A percentile compares a stretch with the other conserved stretches of the same genome.
These are phyloP conservation scores for Seladonia tumulorum DNA, from an alignment of 2,888 invertebrate genomes.

Conservation along the genomic window DNA sequence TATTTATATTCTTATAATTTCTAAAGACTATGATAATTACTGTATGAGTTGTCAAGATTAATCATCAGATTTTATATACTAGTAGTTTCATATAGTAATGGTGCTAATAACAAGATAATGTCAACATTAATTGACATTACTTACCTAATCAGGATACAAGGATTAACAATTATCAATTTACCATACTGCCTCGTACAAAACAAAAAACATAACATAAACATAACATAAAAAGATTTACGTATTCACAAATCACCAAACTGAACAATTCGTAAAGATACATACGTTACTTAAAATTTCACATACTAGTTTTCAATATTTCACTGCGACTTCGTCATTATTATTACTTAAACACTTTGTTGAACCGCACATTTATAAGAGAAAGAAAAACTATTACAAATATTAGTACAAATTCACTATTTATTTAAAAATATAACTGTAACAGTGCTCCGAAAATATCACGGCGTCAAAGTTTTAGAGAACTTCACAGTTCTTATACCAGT, in stretches of 20 bases:
- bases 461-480: conserved; percentile 4
- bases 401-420: background rate
- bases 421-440: background rate
- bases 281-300: background rate
- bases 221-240: background rate
- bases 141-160: background rate
- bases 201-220: background rate
- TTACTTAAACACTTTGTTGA: background rate
- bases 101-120: background rate
- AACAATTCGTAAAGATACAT: background rate
- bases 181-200: background rate
- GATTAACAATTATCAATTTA: background rate
- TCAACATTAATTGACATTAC: background rate
- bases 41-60: too few species aligned
- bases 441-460: background rate
- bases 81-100: background rate
- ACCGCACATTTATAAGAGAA: too few species aligned
- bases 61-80: too few species aligned
- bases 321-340: background rate
- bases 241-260: background rate
- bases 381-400: background rate
- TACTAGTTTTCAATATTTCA: background rate
- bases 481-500: conserved; percentile 14
- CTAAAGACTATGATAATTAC: too few species aligned
- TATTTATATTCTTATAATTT: too few species aligned